Conservation (phyloP, 2,797 vertebrate genomes). For the Pseudochromis fuscus region DNA sequence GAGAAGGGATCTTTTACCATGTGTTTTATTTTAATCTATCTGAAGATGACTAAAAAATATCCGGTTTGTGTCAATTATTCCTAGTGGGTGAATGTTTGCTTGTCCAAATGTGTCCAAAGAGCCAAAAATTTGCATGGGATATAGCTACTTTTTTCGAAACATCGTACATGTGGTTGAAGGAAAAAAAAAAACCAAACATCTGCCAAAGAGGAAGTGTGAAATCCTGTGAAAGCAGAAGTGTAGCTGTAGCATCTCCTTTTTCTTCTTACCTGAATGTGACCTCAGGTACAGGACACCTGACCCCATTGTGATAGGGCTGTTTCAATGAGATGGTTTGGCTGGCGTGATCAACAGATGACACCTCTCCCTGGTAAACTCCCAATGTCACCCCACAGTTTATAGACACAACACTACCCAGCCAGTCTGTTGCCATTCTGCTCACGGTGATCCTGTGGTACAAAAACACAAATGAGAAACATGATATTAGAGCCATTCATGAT, state of each 20-base stretch:
- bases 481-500: too few species aligned
- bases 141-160: too few species aligned
- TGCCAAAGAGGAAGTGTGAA: neutral
- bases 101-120: too few species aligned
- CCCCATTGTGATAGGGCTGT: conserved; percentile 92
- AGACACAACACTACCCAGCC: conserved; percentile 93
- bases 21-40: too few species aligned
- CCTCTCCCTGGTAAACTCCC: conserved; percentile 93
- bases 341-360: conserved; percentile 91
- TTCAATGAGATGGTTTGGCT: conserved; percentile 94
- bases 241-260: neutral
- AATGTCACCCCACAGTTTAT: conserved; percentile 91
- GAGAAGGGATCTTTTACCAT: too few species aligned
- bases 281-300: conserved; percentile 93
- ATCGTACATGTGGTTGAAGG: too few species aligned
- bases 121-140: too few species aligned
- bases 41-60: too few species aligned
- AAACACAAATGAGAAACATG: neutral
- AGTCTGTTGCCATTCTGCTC: conserved; percentile 88
- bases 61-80: too few species aligned
- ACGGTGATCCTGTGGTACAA: conserved; percentile 13
- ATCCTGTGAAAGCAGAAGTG: neutral
- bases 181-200: too few species aligned
- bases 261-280: conserved; percentile 92
- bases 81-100: too few species aligned